Percentiles rank a stretch among this genome's conserved stretches.
phyloP scores from a whole-genome alignment of 2,113 vertebrate species.

The Paramormyrops kingsleyae region DNA sequence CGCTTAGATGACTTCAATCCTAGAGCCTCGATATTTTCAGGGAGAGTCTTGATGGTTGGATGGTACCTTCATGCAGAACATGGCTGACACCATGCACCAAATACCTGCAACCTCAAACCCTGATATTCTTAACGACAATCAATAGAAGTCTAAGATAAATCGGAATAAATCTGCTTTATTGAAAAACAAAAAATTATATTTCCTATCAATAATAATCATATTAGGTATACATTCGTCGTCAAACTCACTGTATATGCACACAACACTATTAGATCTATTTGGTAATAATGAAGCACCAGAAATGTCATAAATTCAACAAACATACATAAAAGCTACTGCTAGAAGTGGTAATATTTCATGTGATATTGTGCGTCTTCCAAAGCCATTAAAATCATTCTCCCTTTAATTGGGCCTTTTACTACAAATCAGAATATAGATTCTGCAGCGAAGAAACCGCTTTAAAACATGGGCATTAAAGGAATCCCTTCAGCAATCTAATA shows the following conservation, averaged over 20 bases:
- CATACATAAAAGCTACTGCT: not conserved
- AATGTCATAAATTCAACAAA: not conserved
- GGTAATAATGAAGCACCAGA: not conserved
- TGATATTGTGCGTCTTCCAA: not conserved
- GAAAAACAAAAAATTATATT: not conserved
- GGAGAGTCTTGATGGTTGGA: not conserved
- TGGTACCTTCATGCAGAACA: not conserved
- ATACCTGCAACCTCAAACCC: not conserved
- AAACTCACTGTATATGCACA: not conserved
- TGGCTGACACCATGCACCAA: not conserved
- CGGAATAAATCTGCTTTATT: not conserved
- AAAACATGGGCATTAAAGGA: not conserved
- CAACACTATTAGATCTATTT: not conserved
- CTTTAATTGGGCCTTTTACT: slow-evolving; percentile 5
- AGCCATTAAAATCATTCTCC: not conserved
- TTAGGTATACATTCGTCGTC: not conserved
- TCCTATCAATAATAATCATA: not conserved
- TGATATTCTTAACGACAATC: not conserved
- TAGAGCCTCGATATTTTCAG: not conserved
- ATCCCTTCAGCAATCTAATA: slow-evolving; percentile 4
- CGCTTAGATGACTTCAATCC: not conserved
- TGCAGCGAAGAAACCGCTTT: not conserved
- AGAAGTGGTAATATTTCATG: not conserved
- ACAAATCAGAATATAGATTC: not conserved
- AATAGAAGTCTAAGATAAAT: not conserved